Conservation (phyloP, 2,113 vertebrate genomes). For the Cathartes aura region DNA sequence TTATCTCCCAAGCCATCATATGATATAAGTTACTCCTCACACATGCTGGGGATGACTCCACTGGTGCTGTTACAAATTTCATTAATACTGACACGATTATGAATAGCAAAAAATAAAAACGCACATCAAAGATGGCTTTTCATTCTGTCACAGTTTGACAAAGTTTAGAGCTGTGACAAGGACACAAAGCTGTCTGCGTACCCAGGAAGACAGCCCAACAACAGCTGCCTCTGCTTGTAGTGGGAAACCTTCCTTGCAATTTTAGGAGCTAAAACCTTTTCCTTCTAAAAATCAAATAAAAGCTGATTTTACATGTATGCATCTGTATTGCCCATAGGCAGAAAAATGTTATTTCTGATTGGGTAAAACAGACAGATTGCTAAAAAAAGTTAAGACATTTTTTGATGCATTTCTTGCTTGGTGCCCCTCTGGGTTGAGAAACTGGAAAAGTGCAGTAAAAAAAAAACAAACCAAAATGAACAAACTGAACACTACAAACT, state of each 20-base stretch:
- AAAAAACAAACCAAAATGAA: background rate
- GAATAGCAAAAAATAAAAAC: constrained; percentile 33
- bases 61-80: background rate
- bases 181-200: background rate
- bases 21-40: background rate
- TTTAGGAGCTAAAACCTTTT: background rate
- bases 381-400: background rate
- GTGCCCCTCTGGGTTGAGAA: background rate
- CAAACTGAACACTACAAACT: background rate
- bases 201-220: constrained; percentile 2
- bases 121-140: background rate
- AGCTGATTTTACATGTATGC: background rate
- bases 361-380: background rate
- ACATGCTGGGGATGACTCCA: background rate
- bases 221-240: background rate
- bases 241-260: background rate
- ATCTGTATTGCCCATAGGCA: background rate
- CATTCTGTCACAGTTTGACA: background rate
- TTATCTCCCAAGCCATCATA: background rate
- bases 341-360: background rate
- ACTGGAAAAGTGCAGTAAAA: background rate
- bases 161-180: constrained; percentile 5
- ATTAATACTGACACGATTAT: background rate
- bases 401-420: background rate
- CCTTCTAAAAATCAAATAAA: background rate